Evolutionary conservation across 2,113 vertebrate genomes (phyloP).

Genomic region (Globicephala melas): DNA sequence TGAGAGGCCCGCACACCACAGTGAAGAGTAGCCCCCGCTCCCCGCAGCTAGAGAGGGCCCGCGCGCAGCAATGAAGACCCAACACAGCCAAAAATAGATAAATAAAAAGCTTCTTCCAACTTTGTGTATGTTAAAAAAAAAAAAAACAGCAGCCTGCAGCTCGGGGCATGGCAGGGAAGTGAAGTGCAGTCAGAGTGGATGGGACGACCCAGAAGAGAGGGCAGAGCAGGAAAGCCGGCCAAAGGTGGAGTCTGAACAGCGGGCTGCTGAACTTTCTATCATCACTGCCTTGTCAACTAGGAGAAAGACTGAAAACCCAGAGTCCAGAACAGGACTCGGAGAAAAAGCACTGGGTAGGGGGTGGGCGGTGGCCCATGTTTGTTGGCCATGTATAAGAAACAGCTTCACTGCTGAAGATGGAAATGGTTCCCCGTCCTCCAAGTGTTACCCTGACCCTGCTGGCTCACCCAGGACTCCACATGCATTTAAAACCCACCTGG

Average conservation of each 20-base stretch:
- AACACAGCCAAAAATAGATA: too few species aligned
- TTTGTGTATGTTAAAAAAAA: too few species aligned
- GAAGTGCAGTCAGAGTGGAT: neutral
- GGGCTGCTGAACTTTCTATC: neutral
- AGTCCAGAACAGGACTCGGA: neutral
- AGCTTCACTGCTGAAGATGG: neutral
- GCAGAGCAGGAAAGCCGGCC: neutral
- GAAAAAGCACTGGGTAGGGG: neutral
- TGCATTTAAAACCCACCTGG: neutral
- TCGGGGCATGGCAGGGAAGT: accelerated
- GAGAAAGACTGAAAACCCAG: neutral
- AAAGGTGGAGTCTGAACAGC: neutral
- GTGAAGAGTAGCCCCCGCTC: too few species aligned
- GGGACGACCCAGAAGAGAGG: too few species aligned
- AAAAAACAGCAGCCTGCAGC: neutral
- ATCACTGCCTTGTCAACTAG: neutral
- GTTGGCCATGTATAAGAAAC: neutral
- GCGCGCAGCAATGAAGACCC: too few species aligned
- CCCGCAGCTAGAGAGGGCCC: too few species aligned
- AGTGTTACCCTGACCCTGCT: neutral
- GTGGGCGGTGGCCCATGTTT: neutral
- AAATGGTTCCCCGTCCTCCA: neutral
- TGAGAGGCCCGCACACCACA: too few species aligned
- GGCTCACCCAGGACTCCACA: neutral
- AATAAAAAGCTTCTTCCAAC: too few species aligned